Evolutionary conservation across 2,888 invertebrate genomes (phyloP).

Genomic region (Dinocampus coccinellae): DNA sequence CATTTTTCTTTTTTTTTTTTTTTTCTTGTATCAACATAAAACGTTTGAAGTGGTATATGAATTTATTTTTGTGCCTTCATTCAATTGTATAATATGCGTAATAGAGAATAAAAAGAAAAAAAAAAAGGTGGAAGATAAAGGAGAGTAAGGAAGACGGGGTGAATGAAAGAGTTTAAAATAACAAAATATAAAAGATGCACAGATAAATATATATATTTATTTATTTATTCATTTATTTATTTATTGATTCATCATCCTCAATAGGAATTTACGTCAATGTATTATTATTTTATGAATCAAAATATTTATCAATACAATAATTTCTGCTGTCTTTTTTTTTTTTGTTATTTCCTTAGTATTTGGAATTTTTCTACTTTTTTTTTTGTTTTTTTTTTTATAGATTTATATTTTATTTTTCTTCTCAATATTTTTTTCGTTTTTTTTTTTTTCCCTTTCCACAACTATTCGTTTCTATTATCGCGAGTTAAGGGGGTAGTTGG

Average conservation of each 20-base stretch:
- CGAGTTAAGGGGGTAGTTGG: constrained; percentile 48
- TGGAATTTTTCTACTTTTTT: neutral
- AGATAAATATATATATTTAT: too few species aligned
- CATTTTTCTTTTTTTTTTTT: neutral
- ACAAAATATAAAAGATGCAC: neutral
- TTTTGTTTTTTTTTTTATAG: neutral
- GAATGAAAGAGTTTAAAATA: neutral
- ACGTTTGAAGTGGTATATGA: constrained; percentile 7
- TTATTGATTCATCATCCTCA: neutral
- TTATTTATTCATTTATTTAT: neutral
- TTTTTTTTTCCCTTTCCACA: constrained; percentile 20
- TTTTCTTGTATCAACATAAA: constrained; percentile 14
- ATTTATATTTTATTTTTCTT: neutral
- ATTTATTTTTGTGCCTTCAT: constrained; percentile 12
- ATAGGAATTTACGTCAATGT: neutral
- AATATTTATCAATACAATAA: too few species aligned
- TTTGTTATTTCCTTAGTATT: neutral
- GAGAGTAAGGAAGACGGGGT: neutral
- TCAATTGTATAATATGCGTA: neutral
- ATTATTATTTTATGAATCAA: neutral
- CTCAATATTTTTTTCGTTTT: too few species aligned
- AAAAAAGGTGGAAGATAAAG: neutral
- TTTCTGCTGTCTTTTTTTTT: neutral
- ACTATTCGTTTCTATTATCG: constrained; percentile 61
- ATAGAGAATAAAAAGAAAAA: neutral